phyloP scores from a whole-genome alignment of 1,140 invertebrate species.

The Copidosoma floridanum region DNA sequence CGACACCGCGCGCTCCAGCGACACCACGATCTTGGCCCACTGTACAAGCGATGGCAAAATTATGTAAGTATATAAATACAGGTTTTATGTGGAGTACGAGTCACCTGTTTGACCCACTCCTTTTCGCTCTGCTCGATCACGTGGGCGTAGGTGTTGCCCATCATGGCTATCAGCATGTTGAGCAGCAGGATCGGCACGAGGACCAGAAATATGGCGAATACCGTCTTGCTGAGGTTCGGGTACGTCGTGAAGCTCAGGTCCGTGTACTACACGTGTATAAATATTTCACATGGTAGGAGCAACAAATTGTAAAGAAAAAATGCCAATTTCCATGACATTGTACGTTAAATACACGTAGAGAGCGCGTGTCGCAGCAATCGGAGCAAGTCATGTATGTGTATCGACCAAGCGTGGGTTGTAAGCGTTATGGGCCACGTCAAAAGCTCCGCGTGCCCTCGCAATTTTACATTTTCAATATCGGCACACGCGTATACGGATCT shows the following conservation, averaged over 20 bases:
- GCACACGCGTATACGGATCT: no score
- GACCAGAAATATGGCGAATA: constrained; percentile 97
- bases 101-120: constrained; percentile 96
- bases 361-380: not conserved
- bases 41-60: constrained; percentile 46
- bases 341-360: not conserved
- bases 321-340: not conserved
- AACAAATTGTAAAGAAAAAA: no score
- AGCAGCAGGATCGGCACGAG: constrained; percentile 93
- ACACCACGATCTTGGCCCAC: constrained; percentile 98
- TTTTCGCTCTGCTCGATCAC: constrained; percentile 98
- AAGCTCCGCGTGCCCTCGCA: no score
- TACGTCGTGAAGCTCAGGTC: constrained; percentile 87
- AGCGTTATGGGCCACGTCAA: no score
- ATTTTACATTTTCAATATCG: no score
- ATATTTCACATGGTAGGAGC: no score
- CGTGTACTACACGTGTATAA: constrained; percentile 70
- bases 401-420: no score
- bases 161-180: constrained; percentile 99
- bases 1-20: constrained; percentile 87
- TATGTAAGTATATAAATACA: no score
- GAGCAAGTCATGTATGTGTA: not conserved
- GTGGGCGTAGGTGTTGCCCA: constrained; percentile 97
- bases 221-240: constrained; percentile 85
- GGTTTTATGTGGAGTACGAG: not conserved